A percentile compares a stretch with the other conserved stretches of the same genome.
Conservation (phyloP, 2,797 vertebrate species). For the Spinus olivaceus region DNA sequence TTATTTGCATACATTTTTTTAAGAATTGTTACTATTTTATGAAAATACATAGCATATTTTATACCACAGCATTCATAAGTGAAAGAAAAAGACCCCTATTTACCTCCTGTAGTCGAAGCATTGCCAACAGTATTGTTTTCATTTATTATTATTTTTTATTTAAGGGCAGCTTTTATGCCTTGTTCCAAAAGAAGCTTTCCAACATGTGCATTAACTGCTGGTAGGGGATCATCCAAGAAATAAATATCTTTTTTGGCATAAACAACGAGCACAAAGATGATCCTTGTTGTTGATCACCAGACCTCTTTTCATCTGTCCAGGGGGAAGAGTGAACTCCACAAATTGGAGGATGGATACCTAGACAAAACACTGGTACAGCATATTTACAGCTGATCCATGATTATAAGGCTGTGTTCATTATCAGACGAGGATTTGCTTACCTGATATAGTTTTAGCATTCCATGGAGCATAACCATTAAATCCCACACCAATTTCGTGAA, state of each 20-base stretch:
- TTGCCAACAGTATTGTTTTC: conserved; percentile 66
- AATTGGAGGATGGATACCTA: background rate
- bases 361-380: background rate
- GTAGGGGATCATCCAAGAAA: conserved; percentile 82
- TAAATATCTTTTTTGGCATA: conserved; percentile 75
- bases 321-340: background rate
- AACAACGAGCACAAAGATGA: conserved; percentile 79
- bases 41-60: background rate
- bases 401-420: background rate
- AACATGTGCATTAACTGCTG: conserved; percentile 79
- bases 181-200: conserved; percentile 83
- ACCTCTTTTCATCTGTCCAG: conserved; percentile 75
- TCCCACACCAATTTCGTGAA: background rate
- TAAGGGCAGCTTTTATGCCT: conserved; percentile 76
- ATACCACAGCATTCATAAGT: background rate
- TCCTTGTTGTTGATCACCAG: conserved; percentile 83
- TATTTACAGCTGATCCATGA: background rate
- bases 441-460: background rate
- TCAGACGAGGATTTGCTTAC: background rate
- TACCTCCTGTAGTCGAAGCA: conserved; percentile 86
- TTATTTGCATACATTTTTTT: background rate
- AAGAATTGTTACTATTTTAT: background rate
- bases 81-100: background rate
- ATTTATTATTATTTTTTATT: conserved; percentile 66
- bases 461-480: background rate